Percentiles rank a stretch among this genome's conserved stretches.
Conservation (phyloP, 2,888 invertebrate genomes). For the Temnothorax unifasciatus region DNA sequence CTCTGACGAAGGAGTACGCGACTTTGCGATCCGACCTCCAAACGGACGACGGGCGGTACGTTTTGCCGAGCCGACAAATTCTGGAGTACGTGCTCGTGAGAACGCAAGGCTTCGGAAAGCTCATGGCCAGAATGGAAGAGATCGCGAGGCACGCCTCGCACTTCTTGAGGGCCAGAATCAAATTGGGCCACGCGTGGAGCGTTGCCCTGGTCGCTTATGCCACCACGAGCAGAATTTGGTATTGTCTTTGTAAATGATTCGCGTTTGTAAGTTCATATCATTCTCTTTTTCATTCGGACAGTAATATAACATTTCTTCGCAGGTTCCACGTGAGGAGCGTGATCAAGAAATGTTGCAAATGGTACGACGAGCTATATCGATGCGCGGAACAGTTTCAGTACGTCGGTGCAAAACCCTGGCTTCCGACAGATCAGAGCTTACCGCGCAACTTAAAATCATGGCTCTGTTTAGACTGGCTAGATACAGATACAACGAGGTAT, state of each 20-base stretch:
- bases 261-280: not conserved
- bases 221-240: slow-evolving; percentile 88
- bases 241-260: slow-evolving; percentile 42
- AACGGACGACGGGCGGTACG: slow-evolving; percentile 77
- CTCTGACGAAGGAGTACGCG: slow-evolving; percentile 86
- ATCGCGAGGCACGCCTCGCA: slow-evolving; percentile 87
- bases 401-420: slow-evolving; percentile 86
- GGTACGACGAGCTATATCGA: slow-evolving; percentile 87
- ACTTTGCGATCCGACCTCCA: slow-evolving; percentile 75
- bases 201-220: slow-evolving; percentile 88
- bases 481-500: slow-evolving; percentile 83
- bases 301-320: slow-evolving; percentile 25
- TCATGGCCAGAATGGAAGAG: slow-evolving; percentile 87
- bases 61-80: slow-evolving; percentile 89
- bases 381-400: slow-evolving; percentile 85
- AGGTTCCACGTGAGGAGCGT: slow-evolving; percentile 87
- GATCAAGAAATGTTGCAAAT: slow-evolving; percentile 86
- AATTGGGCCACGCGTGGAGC: slow-evolving; percentile 88
- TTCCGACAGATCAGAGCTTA: slow-evolving; percentile 86
- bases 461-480: slow-evolving; percentile 87
- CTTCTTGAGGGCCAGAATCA: slow-evolving; percentile 87
- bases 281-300: not conserved
- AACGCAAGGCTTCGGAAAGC: slow-evolving; percentile 88
- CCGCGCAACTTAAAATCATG: slow-evolving; percentile 87
- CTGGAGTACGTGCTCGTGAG: slow-evolving; percentile 88